phyloP scores from a whole-genome alignment of 2,888 invertebrate genomes.

The Galeruca laticollis region DNA sequence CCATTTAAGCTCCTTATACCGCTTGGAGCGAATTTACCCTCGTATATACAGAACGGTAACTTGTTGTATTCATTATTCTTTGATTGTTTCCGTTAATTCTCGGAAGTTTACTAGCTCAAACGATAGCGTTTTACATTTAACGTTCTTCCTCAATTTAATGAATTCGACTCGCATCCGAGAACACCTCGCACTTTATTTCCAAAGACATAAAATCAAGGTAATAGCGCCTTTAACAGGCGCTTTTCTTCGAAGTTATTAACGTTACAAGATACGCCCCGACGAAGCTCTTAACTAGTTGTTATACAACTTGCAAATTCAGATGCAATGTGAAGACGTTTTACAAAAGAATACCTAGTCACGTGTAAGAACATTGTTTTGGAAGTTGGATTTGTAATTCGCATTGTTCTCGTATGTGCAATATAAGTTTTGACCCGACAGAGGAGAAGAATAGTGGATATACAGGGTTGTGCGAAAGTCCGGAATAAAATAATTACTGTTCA shows the following conservation, averaged over 20 bases:
- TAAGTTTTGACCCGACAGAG: too few relatives aligned
- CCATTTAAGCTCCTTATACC: background rate
- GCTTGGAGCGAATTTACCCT: background rate
- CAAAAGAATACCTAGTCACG: background rate
- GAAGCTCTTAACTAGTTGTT: conserved; percentile 19
- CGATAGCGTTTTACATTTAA: conserved; percentile 17
- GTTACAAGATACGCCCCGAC: background rate
- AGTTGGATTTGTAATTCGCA: too few relatives aligned
- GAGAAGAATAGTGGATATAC: too few relatives aligned
- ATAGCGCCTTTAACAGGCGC: conserved; percentile 6
- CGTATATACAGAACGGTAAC: background rate
- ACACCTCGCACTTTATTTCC: conserved; percentile 24
- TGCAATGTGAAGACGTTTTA: background rate
- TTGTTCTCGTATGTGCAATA: too few relatives aligned
- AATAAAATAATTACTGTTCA: too few relatives aligned
- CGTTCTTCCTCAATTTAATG: conserved; percentile 11
- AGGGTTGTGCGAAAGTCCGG: too few relatives aligned
- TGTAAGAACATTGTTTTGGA: background rate
- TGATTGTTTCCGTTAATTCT: conserved; percentile 16
- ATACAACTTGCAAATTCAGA: conserved; percentile 12
- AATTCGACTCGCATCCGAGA: conserved; percentile 11
- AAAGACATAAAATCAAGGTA: conserved; percentile 24
- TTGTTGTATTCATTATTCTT: conserved; percentile 14
- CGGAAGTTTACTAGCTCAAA: conserved; percentile 17
- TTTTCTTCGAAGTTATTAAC: conserved; percentile 20